Evolutionary conservation across 2,797 vertebrate species (phyloP).

Genomic region (Schizothorax lantsangensis): DNA sequence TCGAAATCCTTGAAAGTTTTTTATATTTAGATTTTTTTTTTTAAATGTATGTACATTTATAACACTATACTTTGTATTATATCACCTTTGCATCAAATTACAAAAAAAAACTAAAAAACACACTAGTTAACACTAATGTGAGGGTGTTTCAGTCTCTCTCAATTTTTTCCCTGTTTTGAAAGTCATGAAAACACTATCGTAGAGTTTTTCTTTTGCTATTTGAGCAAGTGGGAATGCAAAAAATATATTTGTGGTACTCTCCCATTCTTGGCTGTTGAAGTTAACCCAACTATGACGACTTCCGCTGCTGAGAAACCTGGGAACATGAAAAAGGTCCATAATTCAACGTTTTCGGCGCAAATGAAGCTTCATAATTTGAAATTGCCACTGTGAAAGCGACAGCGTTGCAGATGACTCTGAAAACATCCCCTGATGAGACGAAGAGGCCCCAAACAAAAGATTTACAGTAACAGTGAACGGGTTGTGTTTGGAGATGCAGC

Average conservation of each 20-base stretch:
- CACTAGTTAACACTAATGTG: not conserved
- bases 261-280: not conserved
- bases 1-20: not conserved
- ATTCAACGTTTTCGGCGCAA: conserved; percentile 50
- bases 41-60: too few relatives aligned
- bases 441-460: conserved; percentile 37
- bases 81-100: not conserved
- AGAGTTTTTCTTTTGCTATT: not conserved
- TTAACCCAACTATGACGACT: not conserved
- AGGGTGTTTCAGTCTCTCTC: too few relatives aligned
- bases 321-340: not conserved
- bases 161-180: not conserved
- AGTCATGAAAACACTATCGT: not conserved
- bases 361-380: conserved; percentile 52
- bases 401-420: conserved; percentile 17
- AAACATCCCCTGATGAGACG: conserved; percentile 7
- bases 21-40: not conserved
- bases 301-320: not conserved
- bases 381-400: conserved; percentile 42
- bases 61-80: too few relatives aligned
- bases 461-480: conserved; percentile 25
- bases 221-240: not conserved
- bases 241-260: not conserved
- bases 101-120: too few relatives aligned
- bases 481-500: conserved; percentile 29